A percentile compares a stretch with the other conserved stretches of the same genome.
Evolutionary conservation across 2,797 vertebrate genomes (phyloP).

Genomic region (Scarus forsteni): DNA sequence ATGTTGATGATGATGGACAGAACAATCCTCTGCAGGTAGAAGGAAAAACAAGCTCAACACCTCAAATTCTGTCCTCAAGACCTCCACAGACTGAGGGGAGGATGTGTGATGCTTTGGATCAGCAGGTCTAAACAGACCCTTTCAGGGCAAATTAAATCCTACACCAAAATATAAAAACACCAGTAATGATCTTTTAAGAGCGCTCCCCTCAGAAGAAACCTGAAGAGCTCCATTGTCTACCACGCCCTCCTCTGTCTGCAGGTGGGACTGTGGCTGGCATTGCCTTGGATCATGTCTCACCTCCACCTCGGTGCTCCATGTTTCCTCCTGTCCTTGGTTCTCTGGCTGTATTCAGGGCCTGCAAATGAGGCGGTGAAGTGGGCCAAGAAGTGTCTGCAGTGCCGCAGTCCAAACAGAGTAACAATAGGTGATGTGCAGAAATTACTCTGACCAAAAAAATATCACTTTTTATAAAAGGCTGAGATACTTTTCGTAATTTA

Average conservation of each 20-base stretch:
- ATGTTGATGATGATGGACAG: not conserved
- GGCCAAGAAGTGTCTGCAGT: constrained; percentile 7
- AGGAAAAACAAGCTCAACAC: too few relatives aligned
- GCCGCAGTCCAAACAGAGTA: not conserved
- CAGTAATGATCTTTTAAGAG: not conserved
- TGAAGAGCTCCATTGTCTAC: constrained; percentile 5
- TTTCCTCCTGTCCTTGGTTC: constrained; percentile 48
- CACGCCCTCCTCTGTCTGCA: constrained; percentile 31
- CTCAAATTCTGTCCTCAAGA: too few relatives aligned
- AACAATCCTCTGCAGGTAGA: too few relatives aligned
- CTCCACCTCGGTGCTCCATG: constrained; percentile 48
- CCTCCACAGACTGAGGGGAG: too few relatives aligned
- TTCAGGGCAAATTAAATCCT: not conserved
- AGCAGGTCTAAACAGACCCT: not conserved
- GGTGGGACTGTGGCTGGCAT: constrained; percentile 48
- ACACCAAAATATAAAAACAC: not conserved
- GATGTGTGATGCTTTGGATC: not conserved
- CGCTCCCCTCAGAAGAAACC: not conserved
- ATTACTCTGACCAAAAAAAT: not conserved
- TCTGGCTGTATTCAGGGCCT: constrained; percentile 34
- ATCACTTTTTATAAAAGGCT: not conserved
- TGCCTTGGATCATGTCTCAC: constrained; percentile 53
- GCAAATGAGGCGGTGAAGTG: constrained; percentile 12
- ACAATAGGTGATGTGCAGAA: not conserved
- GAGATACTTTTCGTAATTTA: too few relatives aligned